Evolutionary conservation across 1,140 invertebrate species (phyloP).

Genomic region (Hirudo medicinalis): DNA sequence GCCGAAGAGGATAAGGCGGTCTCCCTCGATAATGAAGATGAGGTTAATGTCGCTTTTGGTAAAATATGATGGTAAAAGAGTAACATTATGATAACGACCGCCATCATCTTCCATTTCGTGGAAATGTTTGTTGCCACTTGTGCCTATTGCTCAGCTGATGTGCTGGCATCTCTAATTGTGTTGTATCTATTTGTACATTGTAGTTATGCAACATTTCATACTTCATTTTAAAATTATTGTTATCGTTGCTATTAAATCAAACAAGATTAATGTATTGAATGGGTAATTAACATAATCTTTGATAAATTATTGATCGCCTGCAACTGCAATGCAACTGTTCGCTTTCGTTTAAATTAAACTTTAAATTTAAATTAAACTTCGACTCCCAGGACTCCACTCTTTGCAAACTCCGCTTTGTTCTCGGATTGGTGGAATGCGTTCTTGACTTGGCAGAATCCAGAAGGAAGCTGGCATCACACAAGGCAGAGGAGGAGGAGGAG

Average conservation of each 20-base stretch:
- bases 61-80: not conserved
- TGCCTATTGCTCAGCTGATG: no score
- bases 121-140: no score
- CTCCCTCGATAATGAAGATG: not conserved
- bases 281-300: not conserved
- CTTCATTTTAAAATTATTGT: no score
- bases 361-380: not conserved
- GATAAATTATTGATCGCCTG: not conserved
- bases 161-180: no score
- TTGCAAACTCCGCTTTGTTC: slow-evolving; percentile 80
- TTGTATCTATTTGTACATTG: no score
- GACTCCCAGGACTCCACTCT: slow-evolving; percentile 81
- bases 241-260: no score
- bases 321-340: no score
- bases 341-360: not conserved
- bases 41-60: not conserved
- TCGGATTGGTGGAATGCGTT: slow-evolving; percentile 82
- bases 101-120: no score
- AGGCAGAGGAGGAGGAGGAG: not conserved
- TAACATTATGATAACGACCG: no score
- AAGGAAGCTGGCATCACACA: slow-evolving; percentile 47
- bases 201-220: no score
- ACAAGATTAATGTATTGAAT: not conserved
- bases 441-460: slow-evolving; percentile 66
- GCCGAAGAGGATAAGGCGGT: not conserved